Conservation (phyloP, 2,113 vertebrate genomes). For the Regulus satrapa region DNA sequence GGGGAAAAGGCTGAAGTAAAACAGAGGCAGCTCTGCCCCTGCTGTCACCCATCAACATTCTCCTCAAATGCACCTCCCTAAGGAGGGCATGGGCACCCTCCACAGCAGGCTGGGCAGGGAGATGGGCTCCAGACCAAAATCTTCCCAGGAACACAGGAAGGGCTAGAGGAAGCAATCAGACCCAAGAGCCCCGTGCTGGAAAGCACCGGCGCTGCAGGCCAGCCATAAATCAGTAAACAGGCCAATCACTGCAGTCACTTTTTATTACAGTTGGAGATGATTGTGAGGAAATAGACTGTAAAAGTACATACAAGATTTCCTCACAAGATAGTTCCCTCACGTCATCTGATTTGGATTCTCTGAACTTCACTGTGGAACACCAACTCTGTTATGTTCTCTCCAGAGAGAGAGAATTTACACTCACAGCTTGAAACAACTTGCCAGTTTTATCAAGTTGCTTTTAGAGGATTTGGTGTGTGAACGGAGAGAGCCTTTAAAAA, state of each 20-base stretch:
- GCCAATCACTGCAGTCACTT: background rate
- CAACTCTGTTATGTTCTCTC: background rate
- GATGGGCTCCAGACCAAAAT: background rate
- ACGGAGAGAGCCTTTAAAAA: background rate
- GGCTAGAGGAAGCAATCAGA: background rate
- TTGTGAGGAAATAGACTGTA: background rate
- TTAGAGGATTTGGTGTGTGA: background rate
- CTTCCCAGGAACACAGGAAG: background rate
- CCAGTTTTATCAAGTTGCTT: background rate
- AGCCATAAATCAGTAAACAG: background rate
- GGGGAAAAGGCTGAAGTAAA: background rate
- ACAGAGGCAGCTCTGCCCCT: background rate
- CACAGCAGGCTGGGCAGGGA: background rate
- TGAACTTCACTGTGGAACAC: background rate
- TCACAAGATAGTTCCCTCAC: background rate
- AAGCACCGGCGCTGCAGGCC: background rate
- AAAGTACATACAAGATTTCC: background rate
- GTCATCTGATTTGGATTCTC: background rate
- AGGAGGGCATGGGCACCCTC: background rate
- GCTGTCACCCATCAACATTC: background rate
- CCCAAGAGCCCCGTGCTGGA: fast-evolving
- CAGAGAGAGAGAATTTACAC: background rate
- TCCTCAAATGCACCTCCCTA: fast-evolving
- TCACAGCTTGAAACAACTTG: background rate
- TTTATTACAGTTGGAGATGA: background rate